Percentiles rank a stretch among this genome's conserved stretches.
phyloP scores from a whole-genome alignment of 2,888 invertebrate species.

The Camponotus fellah region DNA sequence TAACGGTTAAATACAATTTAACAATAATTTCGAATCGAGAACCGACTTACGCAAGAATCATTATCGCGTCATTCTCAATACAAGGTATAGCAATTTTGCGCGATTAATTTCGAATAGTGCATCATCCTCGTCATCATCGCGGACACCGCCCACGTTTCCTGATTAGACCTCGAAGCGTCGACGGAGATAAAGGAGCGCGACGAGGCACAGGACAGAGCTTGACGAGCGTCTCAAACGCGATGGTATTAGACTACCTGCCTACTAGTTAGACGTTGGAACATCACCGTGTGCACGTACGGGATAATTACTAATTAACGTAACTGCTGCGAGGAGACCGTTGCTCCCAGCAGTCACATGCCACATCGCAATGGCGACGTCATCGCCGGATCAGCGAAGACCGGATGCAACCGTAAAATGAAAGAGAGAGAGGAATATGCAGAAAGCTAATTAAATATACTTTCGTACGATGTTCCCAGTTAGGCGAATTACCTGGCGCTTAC shows the following conservation, averaged over 20 bases:
- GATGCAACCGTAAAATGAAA: neutral
- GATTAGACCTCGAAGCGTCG: slow-evolving; percentile 57
- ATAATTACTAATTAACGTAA: slow-evolving; percentile 77
- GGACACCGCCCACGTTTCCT: neutral
- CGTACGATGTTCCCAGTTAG: slow-evolving; percentile 61
- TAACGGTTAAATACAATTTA: neutral
- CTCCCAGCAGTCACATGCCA: slow-evolving; percentile 7
- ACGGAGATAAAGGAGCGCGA: slow-evolving; percentile 57
- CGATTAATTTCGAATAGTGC: slow-evolving; percentile 34
- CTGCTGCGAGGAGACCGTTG: slow-evolving; percentile 49
- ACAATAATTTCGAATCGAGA: neutral
- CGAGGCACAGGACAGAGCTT: slow-evolving; percentile 24
- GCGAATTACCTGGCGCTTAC: slow-evolving; percentile 47
- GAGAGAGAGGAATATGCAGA: neutral
- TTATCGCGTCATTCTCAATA: neutral
- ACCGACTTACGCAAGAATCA: neutral
- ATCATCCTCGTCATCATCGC: neutral
- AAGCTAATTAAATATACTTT: slow-evolving; percentile 52
- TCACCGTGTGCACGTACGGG: slow-evolving; percentile 50
- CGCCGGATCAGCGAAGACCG: slow-evolving; percentile 35
- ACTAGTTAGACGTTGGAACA: slow-evolving; percentile 69
- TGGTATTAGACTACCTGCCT: slow-evolving; percentile 70
- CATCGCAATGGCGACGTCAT: slow-evolving; percentile 44
- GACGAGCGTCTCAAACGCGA: slow-evolving; percentile 66
- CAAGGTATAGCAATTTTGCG: slow-evolving; percentile 44